Evolutionary conservation across 2,888 invertebrate species (phyloP), one percentile per base, ranked within the genome.

Genomic region (Diarsia brunnea): DNA sequence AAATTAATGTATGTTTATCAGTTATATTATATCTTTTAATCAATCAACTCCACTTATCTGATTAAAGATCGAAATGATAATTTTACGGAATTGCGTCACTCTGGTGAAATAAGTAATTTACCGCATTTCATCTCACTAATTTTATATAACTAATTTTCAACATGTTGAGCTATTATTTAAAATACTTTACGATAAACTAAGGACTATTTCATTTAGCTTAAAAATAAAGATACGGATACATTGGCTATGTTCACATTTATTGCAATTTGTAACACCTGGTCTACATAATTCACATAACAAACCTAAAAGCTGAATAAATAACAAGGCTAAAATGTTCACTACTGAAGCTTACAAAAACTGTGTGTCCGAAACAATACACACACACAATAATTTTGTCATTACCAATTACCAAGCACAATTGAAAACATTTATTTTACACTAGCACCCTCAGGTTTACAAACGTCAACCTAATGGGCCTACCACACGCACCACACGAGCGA

Each of bases 291-390:
- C 45, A 69, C 31, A 10, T 24, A 31, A 51, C 21, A 55, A 64
- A 63, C 11, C 24, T 51, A 49, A 49, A 31, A 79, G 7, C 43
- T 77, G 55, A 49, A 63, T 71, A 49, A 72, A 77, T 47, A 63
- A 71, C 31, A 64, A 75, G 24, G 16, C 55, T 64, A 49, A 61
- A 80, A n/a, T 10, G 14, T 81, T 81, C 19, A 43, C 38, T 47
- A 10, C 19, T 7, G 16, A 21, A 43, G 14, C 31, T 45, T 71
- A 43, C 4, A 70, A 74, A 45, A 51, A 55, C 21, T 64, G 27
- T 60, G 31, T 43, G 43, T 58, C 10, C 24, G 58, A 68, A 73
- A 74, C 61, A 65, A 75, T 64, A 73, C 47, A 61, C 53, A 78
- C 53, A 78, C 47, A 53, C 38, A 43, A 78, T 53, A 63, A 11